These are phyloP conservation scores for Spea multiplicata DNA, from an alignment of 2,113 vertebrate species.

Conservation along the genomic window DNA sequence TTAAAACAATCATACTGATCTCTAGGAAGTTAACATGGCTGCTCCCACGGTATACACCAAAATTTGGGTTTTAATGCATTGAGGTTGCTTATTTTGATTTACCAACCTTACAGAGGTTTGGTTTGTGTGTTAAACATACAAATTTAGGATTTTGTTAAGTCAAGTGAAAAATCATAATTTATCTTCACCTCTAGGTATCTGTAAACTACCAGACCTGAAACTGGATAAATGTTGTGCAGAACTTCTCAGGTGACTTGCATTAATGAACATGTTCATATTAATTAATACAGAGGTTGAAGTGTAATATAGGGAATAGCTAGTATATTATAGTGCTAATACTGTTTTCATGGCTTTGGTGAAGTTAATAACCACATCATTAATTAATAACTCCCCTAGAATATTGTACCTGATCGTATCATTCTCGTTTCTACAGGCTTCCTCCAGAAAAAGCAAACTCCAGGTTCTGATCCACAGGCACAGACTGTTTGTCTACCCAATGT, in stretches of 20 bases:
- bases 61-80: no score
- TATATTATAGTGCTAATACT: background rate
- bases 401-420: background rate
- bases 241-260: background rate
- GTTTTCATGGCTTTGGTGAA: background rate
- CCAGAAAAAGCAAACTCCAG: conserved; percentile 10
- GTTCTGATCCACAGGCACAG: conserved; percentile 6
- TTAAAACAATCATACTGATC: no score
- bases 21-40: no score
- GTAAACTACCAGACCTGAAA: conserved; percentile 5
- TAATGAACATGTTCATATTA: conserved; percentile 30
- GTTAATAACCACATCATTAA: conserved; percentile 7
- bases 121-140: no score
- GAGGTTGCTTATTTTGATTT: no score
- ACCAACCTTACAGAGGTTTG: no score
- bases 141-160: no score
- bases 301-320: background rate
- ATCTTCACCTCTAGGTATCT: background rate
- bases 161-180: background rate
- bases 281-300: background rate
- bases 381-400: background rate
- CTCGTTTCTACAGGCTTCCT: conserved; percentile 18
- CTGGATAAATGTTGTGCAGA: background rate
- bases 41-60: no score
- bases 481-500: conserved; percentile 32